Evolutionary conservation across 35 echinoderm and acorn worm species (phyloP).

Genomic region (Apostichopus japonicus): DNA sequence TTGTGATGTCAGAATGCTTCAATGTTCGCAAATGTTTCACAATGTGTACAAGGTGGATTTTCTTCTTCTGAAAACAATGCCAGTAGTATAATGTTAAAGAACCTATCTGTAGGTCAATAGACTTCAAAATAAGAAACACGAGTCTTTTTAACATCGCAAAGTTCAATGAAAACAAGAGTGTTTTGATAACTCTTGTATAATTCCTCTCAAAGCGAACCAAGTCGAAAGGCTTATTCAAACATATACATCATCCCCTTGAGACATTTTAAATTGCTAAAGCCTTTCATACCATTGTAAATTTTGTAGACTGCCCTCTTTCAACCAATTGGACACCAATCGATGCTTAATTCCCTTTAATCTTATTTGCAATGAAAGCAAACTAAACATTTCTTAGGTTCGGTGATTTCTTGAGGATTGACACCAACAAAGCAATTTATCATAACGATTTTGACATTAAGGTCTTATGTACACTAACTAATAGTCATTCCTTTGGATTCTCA

Average conservation of each 20-base stretch:
- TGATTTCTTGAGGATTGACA: neutral
- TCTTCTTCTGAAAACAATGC: too few species aligned
- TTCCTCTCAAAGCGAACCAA: neutral
- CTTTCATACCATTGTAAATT: neutral
- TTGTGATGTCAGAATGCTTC: too few species aligned
- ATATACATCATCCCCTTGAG: neutral
- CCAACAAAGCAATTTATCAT: conserved; percentile 8
- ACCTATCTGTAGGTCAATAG: too few species aligned
- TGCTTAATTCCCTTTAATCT: conserved; percentile 27
- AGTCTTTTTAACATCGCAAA: neutral
- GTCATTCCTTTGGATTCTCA: neutral
- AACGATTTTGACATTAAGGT: neutral
- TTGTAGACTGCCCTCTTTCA: neutral
- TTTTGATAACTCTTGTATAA: neutral
- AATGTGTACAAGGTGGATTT: too few species aligned
- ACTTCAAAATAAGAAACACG: neutral
- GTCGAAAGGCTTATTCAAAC: neutral
- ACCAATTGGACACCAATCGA: conserved; percentile 12
- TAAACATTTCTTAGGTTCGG: neutral
- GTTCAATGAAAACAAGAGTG: neutral
- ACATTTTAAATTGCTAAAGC: too few species aligned
- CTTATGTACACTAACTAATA: conserved; percentile 17
- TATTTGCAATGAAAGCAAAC: neutral
- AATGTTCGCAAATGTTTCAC: too few species aligned
- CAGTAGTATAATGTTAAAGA: too few species aligned